phyloP scores from a whole-genome alignment of 2,888 invertebrate species.

The Spodoptera exigua region DNA sequence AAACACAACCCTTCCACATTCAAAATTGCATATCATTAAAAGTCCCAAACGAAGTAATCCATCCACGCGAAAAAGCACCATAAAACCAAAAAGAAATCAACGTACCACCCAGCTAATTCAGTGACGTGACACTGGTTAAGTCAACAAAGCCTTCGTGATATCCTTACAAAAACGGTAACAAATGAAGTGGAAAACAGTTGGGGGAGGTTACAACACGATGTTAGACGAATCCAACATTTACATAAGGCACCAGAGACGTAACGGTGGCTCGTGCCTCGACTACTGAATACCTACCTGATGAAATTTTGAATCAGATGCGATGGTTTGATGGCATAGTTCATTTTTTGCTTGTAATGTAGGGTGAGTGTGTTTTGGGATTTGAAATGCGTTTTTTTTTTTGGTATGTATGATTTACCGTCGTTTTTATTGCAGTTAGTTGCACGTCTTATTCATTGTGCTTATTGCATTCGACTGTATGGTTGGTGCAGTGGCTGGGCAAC shows the following conservation, averaged over 20 bases:
- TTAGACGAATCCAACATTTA: slow-evolving; percentile 64
- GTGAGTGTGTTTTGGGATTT: neutral
- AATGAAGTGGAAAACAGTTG: slow-evolving; percentile 63
- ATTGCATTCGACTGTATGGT: too few relatives aligned
- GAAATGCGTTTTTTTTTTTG: too few relatives aligned
- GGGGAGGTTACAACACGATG: slow-evolving; percentile 65
- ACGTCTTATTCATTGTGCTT: too few relatives aligned
- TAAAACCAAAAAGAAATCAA: neutral
- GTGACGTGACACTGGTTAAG: neutral
- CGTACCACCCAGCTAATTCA: neutral
- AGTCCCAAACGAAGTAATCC: too few relatives aligned
- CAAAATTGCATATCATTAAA: too few relatives aligned
- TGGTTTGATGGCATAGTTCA: slow-evolving; percentile 36
- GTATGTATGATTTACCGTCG: too few relatives aligned
- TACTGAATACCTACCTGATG: slow-evolving; percentile 65
- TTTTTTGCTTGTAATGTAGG: slow-evolving; percentile 17
- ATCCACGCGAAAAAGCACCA: neutral
- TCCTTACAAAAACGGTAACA: slow-evolving; percentile 44
- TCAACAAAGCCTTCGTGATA: slow-evolving; percentile 21
- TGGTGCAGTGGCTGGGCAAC: too few relatives aligned
- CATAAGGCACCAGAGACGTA: slow-evolving; percentile 68
- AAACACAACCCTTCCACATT: too few relatives aligned
- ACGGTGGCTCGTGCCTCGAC: slow-evolving; percentile 64
- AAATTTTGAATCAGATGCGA: slow-evolving; percentile 66
- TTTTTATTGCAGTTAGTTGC: too few relatives aligned